These are phyloP conservation scores for Glossosoma conforme DNA, from an alignment of 1,140 invertebrate species.

Conservation along the genomic window DNA sequence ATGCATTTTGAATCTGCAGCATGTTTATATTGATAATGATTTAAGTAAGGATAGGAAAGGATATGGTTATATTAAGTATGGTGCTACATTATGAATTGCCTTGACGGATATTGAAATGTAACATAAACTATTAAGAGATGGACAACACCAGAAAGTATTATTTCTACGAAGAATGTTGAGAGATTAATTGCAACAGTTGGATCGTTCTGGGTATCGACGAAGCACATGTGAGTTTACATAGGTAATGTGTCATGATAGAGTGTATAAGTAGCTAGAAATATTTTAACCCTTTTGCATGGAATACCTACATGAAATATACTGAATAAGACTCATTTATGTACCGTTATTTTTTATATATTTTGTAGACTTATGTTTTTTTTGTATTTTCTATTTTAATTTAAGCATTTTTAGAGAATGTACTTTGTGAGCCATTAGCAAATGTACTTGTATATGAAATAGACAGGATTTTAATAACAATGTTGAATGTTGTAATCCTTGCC, in stretches of 20 bases:
- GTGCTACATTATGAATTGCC: constrained; percentile 32
- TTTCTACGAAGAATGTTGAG: constrained; percentile 13
- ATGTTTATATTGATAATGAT: constrained; percentile 16
- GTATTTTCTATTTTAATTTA: not conserved
- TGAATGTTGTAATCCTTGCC: too few species aligned
- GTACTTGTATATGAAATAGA: too few species aligned
- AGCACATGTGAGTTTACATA: constrained; percentile 30
- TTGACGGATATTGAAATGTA: constrained; percentile 28
- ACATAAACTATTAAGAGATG: constrained; percentile 10
- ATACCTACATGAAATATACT: constrained; percentile 12
- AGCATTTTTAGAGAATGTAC: too few species aligned
- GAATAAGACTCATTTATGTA: constrained; percentile 12
- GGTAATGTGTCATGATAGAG: constrained; percentile 24
- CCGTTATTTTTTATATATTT: constrained; percentile 7
- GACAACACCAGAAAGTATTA: constrained; percentile 18
- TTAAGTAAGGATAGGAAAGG: constrained; percentile 20
- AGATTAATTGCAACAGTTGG: constrained; percentile 13
- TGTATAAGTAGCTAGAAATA: constrained; percentile 19
- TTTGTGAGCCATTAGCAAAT: too few species aligned
- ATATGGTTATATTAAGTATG: constrained; percentile 31
- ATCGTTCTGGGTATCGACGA: constrained; percentile 19
- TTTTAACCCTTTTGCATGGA: constrained; percentile 21
- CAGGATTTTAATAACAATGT: too few species aligned
- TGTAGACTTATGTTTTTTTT: not conserved
- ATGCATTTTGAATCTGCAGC: constrained; percentile 1